Evolutionary conservation across 2,888 invertebrate genomes (phyloP), one percentile per base, ranked within the genome.

Genomic region (Brachylomia viminalis): DNA sequence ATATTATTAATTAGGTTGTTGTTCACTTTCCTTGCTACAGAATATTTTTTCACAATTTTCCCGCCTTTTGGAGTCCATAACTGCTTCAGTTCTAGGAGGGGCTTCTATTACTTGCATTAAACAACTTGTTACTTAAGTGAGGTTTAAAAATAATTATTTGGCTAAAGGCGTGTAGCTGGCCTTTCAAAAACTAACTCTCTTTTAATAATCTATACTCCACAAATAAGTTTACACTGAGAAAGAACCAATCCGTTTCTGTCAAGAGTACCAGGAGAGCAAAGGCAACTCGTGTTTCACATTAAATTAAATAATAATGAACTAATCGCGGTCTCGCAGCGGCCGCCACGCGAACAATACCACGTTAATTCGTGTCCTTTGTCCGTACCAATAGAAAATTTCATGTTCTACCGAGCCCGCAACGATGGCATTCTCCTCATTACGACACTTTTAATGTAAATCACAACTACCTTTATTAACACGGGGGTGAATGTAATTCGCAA

Each of bases 321-420:
- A 95, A 96, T 95, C 94, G 93, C 87, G 90, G 84, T 90, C 90
- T 86, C 83, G 77, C 89, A 84, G 87, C 87, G 87, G 82, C 86
- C 89, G 92, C 90, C 91, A 90, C 88, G 82, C 93, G 95, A 94
- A 96, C 96, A 96, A 96, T 95, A 90, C 80, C 61, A 86, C 92
- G 95, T 94, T 96, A 96, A 96, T 96, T 94, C 93, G 94, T 91
- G 93, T 95, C 95, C 93, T 96, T 96, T 96, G 96, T 96, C 92
- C 94, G 91, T 86, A 88, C 92, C 92, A 94, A 95, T 95, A 96
- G 96, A 95, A 95, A 95, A 95, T 95, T 95, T 94, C 94, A 95
- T 95, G 95, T 95, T 92, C 91, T 90, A 93, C 92, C 91, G 92
- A 92, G 91, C 89, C 88, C 91, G 92, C 92, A 94, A 94, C 92